These are phyloP conservation scores for Parthenolecanium corni DNA, from an alignment of 2,888 invertebrate genomes.

Conservation along the genomic window DNA sequence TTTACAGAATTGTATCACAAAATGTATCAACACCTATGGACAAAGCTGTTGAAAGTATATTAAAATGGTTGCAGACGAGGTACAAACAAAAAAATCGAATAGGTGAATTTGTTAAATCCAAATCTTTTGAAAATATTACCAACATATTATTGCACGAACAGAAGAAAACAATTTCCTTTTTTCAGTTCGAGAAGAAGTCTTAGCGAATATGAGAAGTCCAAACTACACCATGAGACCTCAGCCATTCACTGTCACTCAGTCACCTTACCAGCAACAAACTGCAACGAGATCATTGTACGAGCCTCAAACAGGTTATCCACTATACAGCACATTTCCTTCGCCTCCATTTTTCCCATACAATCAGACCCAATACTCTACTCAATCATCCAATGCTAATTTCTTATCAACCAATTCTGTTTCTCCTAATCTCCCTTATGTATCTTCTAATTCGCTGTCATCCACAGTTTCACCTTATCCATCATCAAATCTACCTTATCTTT, in stretches of 20 bases:
- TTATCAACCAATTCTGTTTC: not conserved
- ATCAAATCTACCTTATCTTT: not conserved
- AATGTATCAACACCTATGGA: conserved; percentile 40
- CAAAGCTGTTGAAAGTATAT: conserved; percentile 60
- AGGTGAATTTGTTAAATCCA: conserved; percentile 32
- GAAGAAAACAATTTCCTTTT: not conserved
- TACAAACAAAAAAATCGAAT: conserved; percentile 38
- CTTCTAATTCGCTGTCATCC: too few relatives aligned
- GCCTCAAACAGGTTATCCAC: not conserved
- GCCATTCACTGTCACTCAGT: conserved; percentile 5
- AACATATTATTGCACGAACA: too few relatives aligned
- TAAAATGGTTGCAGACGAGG: conserved; percentile 62
- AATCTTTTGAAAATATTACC: not conserved
- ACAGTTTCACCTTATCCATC: not conserved
- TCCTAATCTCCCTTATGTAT: not conserved
- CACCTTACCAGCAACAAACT: not conserved
- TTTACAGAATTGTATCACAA: conserved; percentile 9
- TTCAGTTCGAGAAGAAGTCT: conserved; percentile 5
- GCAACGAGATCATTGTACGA: not conserved
- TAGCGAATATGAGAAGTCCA: not conserved
- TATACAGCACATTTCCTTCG: not conserved
- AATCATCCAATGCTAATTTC: not conserved
- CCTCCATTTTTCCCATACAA: conserved; percentile 8
- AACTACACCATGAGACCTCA: conserved; percentile 16
- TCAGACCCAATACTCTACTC: not conserved